phyloP scores from a whole-genome alignment of 2,888 invertebrate genomes.

The Agrochola circellaris region DNA sequence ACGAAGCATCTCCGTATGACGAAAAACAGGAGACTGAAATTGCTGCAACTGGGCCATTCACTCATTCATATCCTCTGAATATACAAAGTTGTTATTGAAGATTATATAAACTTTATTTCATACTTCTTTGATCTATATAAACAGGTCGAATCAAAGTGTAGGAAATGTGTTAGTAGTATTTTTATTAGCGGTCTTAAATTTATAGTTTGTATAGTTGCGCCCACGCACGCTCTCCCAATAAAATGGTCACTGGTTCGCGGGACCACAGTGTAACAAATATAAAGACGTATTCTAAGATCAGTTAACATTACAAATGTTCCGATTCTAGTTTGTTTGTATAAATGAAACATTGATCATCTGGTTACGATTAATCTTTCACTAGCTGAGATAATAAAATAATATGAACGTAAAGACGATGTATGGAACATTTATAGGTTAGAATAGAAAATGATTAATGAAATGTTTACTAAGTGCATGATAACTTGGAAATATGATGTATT shows the following conservation, averaged over 20 bases:
- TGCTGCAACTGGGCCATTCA: slow-evolving; percentile 72
- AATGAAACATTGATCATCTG: slow-evolving; percentile 64
- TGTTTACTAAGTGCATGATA: slow-evolving; percentile 28
- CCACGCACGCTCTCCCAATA: slow-evolving; percentile 84
- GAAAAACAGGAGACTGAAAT: slow-evolving; percentile 69
- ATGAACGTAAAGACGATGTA: slow-evolving; percentile 28
- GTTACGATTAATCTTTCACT: slow-evolving; percentile 60
- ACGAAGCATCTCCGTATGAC: slow-evolving; percentile 61
- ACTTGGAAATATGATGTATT: slow-evolving; percentile 43
- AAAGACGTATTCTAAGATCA: slow-evolving; percentile 67
- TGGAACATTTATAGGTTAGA: slow-evolving; percentile 18
- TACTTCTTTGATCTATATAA: slow-evolving; percentile 88
- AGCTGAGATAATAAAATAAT: slow-evolving; percentile 63
- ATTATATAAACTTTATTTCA: slow-evolving; percentile 87
- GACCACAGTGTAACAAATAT: slow-evolving; percentile 80
- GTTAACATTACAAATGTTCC: slow-evolving; percentile 51
- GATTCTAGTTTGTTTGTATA: slow-evolving; percentile 60
- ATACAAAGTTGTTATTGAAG: slow-evolving; percentile 77
- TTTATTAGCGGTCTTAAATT: slow-evolving; percentile 88
- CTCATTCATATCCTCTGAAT: slow-evolving; percentile 77
- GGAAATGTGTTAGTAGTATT: slow-evolving; percentile 89
- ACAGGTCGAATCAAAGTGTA: slow-evolving; percentile 89
- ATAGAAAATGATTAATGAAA: slow-evolving; percentile 52
- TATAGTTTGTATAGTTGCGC: slow-evolving; percentile 85
- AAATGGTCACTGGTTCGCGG: slow-evolving; percentile 78